Evolutionary conservation across 2,888 invertebrate species (phyloP).

Genomic region (Cremastobaeus sp.): DNA sequence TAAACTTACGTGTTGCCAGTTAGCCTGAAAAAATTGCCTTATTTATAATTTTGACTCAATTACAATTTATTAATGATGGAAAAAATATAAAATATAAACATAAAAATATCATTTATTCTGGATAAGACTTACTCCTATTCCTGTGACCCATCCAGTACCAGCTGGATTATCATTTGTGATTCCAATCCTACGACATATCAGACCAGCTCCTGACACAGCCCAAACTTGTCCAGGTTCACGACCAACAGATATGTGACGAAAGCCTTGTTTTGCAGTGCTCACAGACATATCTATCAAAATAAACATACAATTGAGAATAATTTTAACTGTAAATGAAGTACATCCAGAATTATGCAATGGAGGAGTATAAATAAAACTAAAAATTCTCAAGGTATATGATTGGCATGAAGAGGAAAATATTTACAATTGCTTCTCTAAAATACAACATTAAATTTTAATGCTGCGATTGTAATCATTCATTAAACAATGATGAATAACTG

Average conservation of each 20-base stretch:
- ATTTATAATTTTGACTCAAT: neutral
- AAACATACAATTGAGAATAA: no score
- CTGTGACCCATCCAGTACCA: constrained; percentile 88
- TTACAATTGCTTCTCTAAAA: no score
- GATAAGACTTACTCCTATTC: constrained; percentile 77
- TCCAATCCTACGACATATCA: constrained; percentile 86
- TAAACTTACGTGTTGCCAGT: constrained; percentile 73
- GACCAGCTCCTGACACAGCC: constrained; percentile 86
- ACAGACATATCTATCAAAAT: constrained; percentile 72
- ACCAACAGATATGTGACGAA: constrained; percentile 86
- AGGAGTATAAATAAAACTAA: no score
- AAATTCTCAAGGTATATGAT: no score
- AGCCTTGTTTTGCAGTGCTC: constrained; percentile 79
- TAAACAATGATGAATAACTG: neutral
- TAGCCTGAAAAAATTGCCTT: constrained; percentile 67
- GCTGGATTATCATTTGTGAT: constrained; percentile 85
- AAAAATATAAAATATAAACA: neutral
- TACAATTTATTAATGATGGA: neutral
- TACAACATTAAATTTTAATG: no score
- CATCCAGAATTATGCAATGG: no score
- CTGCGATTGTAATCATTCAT: no score
- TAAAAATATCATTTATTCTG: neutral
- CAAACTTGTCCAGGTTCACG: constrained; percentile 83
- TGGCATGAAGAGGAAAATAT: no score
- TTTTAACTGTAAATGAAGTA: no score